A percentile compares a stretch with the other conserved stretches of the same genome.
Evolutionary conservation across 2,113 vertebrate genomes (phyloP).

Genomic region (Synchiropus splendidus): DNA sequence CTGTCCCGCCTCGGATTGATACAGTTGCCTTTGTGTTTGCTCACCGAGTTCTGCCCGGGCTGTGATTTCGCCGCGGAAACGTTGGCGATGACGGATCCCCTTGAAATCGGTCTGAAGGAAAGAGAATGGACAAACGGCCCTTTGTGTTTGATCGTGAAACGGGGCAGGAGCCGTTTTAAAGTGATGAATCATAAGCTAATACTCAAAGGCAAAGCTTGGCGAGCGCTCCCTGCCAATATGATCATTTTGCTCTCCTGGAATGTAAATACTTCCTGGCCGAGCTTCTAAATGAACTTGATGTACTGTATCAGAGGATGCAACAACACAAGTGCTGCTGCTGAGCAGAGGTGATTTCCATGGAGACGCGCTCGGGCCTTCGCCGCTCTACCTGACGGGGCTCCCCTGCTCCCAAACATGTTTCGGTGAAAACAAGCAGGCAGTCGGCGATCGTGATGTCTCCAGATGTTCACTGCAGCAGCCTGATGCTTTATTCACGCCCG

Average conservation of each 20-base stretch:
- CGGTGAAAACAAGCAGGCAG: conserved; percentile 31
- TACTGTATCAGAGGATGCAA: conserved; percentile 49
- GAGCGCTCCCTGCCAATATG: conserved; percentile 11
- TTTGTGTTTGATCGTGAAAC: conserved; percentile 15
- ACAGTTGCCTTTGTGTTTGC: conserved; percentile 14
- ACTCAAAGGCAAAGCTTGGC: conserved; percentile 20
- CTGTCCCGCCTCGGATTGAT: conserved; percentile 16
- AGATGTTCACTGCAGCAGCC: conserved; percentile 35
- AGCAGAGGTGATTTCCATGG: conserved; percentile 42
- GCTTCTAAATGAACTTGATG: conserved; percentile 44
- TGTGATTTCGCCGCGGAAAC: conserved; percentile 5
- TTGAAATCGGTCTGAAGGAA: conserved; percentile 17
- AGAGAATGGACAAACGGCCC: conserved; percentile 2
- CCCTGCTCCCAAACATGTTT: conserved; percentile 31
- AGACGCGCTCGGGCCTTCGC: conserved; percentile 27
- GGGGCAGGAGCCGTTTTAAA: conserved; percentile 11
- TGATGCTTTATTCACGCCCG: conserved; percentile 14
- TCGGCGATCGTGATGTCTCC: conserved; percentile 25
- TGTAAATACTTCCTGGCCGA: conserved; percentile 21
- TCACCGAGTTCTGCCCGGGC: conserved; percentile 11
- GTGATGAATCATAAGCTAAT: conserved; percentile 24
- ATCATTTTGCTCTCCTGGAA: conserved; percentile 18
- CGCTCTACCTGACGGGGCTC: conserved; percentile 43
- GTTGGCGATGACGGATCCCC: conserved; percentile 6
- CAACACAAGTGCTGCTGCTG: conserved; percentile 42